Base-by-base conservation (phyloP, 2,888 invertebrate species). In the Rotaria macrura region DNA sequence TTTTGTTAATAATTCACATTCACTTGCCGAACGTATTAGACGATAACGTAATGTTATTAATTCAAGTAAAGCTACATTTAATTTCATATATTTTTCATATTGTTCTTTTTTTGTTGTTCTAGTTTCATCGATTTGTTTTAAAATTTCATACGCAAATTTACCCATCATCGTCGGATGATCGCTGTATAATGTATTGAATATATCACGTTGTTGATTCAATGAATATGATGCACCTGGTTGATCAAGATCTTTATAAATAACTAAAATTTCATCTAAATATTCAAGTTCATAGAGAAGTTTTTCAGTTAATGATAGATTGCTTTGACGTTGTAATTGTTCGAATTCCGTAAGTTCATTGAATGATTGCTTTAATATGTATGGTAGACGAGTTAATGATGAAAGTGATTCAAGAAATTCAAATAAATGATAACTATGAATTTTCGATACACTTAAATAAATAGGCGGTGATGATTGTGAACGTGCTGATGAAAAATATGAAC, bases 361-460 rank as follows among this genome's bases (percentile, higher is more conserved):
- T 23, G 89, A 89, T 87, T 89, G 89, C 83, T 89, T 88, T 20
- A 91, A 86, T 29, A 89, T 89, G 34, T 88, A 87, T 20, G 90
- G 90, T 14, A 91, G 87, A 23, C 89, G 88, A 86, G 89, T 88
- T 65, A 90, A 90, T 10, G 90, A 87, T 72, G 90, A 89, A 65
- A 91, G 88, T 14, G 89, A 89, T 14, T 90, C 90, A 87, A 91
- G 91, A 87, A 90, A 91, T 87, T 91, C 91, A 72, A 91, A 87
- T 88, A 91, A 88, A 87, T 89, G 90, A 29, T 90, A 88, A 87
- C 90, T 90, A 86, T 88, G 79, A 43, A 79, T 79, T 43, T 79
- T 79, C 20, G 79, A 79, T 43, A n/a, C 79, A n/a, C 79, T 79
- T 14, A 79, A n/a, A 79, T n/a, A 79, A 14, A 79, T 43, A 3